Evolutionary conservation across 2,888 invertebrate genomes (phyloP), one percentile per base, ranked within the genome.

Genomic region (Troglohyphantes excavatus): DNA sequence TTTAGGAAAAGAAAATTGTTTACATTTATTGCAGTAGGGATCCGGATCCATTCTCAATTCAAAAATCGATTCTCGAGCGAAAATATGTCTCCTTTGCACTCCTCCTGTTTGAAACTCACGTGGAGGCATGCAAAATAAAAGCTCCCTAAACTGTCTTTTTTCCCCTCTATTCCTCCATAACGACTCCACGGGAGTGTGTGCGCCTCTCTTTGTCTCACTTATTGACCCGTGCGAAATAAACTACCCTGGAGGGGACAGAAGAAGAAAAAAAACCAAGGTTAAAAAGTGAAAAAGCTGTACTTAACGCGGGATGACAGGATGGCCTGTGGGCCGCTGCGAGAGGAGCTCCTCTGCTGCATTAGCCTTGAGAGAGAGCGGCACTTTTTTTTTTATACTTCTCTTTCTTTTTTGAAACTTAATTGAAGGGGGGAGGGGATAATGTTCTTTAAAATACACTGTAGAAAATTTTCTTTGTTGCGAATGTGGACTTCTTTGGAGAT

Each of bases 191-290:
- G 53, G 53, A 53, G 53, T 17, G 3, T 33, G 33, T 33, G 33
- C 9, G 53, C n/a, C n/a, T 53, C 9, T 33, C 53, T 53, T 53
- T 53, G 53, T 53, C 53, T 53, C 53, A 13, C 53, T 53, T n/a
- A n/a, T n/a, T 53, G 53, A 53, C 53, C 53, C n/a, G 53, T 53
- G 53, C 53, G 53, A 53, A 53, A 53, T 53, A 53, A 53, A 53
- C 17, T n/a, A 53, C n/a, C 53, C 17, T 53, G 39, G 17, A 53
- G 53, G n/a, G n/a, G n/a, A n/a, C n/a, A n/a, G n/a, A n/a, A n/a
- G 53, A 53, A 53, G 53, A n/a, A 53, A 53, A 53, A 53, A n/a
- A n/a, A 5, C 53, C 53, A 53, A 53, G 53, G 53, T 53, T 53
- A 53, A 39, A 7, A 39, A 53, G n/a, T n/a, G 53, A 53, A 53